Conservation (phyloP, 2,797 vertebrate genomes). For the Bradypodion pumilum region DNA sequence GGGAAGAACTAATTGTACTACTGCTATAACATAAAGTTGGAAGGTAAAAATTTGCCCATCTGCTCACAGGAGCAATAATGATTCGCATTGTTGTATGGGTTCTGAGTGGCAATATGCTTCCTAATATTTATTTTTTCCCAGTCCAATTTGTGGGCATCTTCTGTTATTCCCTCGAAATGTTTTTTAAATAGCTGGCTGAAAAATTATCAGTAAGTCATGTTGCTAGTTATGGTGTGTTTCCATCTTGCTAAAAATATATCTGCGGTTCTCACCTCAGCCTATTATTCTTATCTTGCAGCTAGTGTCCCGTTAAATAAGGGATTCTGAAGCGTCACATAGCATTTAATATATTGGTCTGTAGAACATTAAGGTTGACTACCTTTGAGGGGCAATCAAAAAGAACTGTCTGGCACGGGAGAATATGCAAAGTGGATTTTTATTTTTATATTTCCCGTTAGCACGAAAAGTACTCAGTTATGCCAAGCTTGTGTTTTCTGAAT, state of each 20-base stretch:
- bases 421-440: constrained; percentile 50
- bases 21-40: not conserved
- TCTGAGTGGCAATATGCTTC: not conserved
- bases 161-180: not conserved
- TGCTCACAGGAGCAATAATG: not conserved
- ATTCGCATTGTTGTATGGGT: not conserved
- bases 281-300: constrained; percentile 16
- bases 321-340: constrained; percentile 24
- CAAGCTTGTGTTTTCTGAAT: constrained; percentile 54
- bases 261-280: not conserved
- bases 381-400: constrained; percentile 45
- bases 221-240: not conserved
- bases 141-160: not conserved
- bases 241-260: not conserved
- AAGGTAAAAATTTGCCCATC: constrained; percentile 5
- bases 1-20: constrained; percentile 2
- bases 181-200: constrained; percentile 1
- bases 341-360: constrained; percentile 25
- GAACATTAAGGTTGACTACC: constrained; percentile 43
- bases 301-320: constrained; percentile 51
- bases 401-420: constrained; percentile 48
- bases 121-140: not conserved
- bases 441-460: constrained; percentile 58
- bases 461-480: constrained; percentile 53
- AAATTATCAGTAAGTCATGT: constrained; percentile 16